phyloP scores from a whole-genome alignment of 2,113 vertebrate species.

The Bungarus multicinctus region DNA sequence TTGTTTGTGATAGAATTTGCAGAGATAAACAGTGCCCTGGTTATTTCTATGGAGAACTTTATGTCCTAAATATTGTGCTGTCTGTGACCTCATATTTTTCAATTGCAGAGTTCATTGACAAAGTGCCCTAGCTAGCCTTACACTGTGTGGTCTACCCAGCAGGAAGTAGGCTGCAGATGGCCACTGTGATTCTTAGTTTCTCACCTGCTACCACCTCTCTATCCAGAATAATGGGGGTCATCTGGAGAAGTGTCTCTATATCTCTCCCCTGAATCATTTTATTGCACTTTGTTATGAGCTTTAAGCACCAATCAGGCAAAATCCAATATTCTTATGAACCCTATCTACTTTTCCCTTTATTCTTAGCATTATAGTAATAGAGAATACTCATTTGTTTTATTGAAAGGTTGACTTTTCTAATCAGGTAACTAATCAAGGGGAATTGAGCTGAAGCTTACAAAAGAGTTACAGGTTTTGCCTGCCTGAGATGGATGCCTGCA shows the following conservation, averaged over 20 bases:
- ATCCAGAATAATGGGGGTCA: neutral
- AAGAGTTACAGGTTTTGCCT: neutral
- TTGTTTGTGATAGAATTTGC: neutral
- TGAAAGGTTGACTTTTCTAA: neutral
- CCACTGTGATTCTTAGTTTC: neutral
- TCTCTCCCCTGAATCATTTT: neutral
- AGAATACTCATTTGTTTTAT: neutral
- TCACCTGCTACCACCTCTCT: neutral
- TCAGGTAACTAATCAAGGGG: neutral
- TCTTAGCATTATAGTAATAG: neutral
- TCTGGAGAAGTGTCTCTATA: neutral
- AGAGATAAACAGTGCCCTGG: neutral
- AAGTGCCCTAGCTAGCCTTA: neutral
- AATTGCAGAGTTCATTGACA: neutral
- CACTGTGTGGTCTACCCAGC: neutral
- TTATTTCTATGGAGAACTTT: neutral
- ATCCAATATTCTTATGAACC: neutral
- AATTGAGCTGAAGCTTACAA: neutral
- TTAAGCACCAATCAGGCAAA: neutral
- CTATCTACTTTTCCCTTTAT: neutral
- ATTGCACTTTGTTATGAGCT: neutral
- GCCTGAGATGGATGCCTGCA: neutral
- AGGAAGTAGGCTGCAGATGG: neutral
- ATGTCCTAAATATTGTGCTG: neutral
- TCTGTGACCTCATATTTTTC: neutral